Percentiles rank a stretch among this genome's conserved stretches.
Conservation (phyloP, 1,140 invertebrate genomes). For the Heliothis virescens region DNA sequence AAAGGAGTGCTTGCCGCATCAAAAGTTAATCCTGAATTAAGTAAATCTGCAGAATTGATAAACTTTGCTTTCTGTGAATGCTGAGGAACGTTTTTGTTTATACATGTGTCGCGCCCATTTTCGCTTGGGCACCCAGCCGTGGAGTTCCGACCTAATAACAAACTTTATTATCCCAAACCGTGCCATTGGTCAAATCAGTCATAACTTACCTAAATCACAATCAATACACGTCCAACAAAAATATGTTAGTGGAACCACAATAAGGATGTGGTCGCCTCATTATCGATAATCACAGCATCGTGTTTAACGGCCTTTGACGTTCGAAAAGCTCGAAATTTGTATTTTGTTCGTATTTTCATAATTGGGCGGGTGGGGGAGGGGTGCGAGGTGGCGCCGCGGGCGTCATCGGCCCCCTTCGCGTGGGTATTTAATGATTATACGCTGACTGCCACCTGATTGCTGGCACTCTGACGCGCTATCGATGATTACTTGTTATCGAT, state of each 20-base stretch:
- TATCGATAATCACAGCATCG: conserved; percentile 70
- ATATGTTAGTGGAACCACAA: conserved; percentile 34
- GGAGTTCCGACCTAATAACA: neutral
- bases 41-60: conserved; percentile 35
- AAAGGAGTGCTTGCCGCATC: conserved; percentile 56
- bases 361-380: conserved; percentile 74
- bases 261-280: conserved; percentile 71
- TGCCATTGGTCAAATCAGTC: conserved; percentile 17
- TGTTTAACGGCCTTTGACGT: conserved; percentile 64
- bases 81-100: neutral
- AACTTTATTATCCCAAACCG: neutral
- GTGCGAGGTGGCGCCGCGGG: conserved; percentile 74
- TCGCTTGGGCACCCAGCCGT: conserved; percentile 1
- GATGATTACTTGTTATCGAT: conserved; percentile 74
- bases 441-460: conserved; percentile 86
- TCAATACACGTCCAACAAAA: conserved; percentile 41
- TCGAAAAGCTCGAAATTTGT: conserved; percentile 76
- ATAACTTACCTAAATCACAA: conserved; percentile 34
- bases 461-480: conserved; percentile 68
- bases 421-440: conserved; percentile 86
- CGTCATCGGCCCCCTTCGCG: conserved; percentile 79
- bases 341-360: conserved; percentile 86
- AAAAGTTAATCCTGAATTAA: conserved; percentile 56
- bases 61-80: neutral
- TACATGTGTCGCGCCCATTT: conserved; percentile 12